Evolutionary conservation across 2,888 invertebrate species (phyloP).

Genomic region (Rutpela maculata): DNA sequence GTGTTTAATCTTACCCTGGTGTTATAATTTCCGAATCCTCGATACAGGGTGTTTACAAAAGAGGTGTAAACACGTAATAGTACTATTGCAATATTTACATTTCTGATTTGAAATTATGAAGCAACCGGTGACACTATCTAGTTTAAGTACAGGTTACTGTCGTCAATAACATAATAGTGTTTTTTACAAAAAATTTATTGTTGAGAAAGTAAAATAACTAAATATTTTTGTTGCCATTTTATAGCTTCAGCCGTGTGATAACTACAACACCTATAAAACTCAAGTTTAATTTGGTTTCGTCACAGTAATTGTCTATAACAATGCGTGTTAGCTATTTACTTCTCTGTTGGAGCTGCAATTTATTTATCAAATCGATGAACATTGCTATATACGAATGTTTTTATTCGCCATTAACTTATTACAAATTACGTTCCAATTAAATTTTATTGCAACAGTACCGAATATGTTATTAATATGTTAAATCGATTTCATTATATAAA

Average conservation of each 20-base stretch:
- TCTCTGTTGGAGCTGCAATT: conserved; percentile 2
- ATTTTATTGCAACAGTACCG: not conserved
- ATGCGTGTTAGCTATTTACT: conserved; percentile 9
- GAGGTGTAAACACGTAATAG: no score
- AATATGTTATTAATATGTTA: not conserved
- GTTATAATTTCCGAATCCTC: no score
- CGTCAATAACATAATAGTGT: not conserved
- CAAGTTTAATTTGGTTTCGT: not conserved
- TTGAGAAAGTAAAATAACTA: conserved; percentile 8
- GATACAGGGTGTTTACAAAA: no score
- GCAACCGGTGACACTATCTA: conserved; percentile 8
- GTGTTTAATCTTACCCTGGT: no score
- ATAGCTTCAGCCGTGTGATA: conserved; percentile 10
- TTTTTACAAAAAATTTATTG: conserved; percentile 15
- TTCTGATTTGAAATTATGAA: no score
- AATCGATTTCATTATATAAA: not conserved
- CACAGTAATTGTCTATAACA: conserved; percentile 13
- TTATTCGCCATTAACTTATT: not conserved
- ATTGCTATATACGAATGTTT: not conserved
- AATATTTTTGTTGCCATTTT: conserved; percentile 18
- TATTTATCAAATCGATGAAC: not conserved
- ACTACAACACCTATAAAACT: conserved; percentile 21
- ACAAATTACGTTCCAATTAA: not conserved
- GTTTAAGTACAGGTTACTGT: not conserved
- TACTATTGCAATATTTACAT: no score